A percentile compares a stretch with the other conserved stretches of the same genome.
Evolutionary conservation across 2,113 vertebrate species (phyloP).

Genomic region (Carollia perspicillata): DNA sequence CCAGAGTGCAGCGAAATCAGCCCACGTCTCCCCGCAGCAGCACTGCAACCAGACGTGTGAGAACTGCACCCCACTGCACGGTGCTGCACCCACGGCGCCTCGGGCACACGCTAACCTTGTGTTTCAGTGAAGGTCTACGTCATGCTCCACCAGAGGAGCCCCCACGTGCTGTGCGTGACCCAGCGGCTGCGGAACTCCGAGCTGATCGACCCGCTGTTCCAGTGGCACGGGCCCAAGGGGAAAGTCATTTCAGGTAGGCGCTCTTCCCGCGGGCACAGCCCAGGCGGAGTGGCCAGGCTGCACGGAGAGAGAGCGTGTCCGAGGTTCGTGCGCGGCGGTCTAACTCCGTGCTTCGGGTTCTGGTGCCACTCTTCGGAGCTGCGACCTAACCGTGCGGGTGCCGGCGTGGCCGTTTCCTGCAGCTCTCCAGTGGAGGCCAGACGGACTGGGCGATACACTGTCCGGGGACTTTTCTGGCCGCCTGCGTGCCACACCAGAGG

Average conservation of each 20-base stretch:
- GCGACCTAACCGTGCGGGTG: no score
- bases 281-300: not conserved
- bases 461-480: no score
- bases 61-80: no score
- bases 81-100: no score
- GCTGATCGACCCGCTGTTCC: constrained; percentile 78
- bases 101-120: constrained; percentile 16
- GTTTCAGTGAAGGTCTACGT: constrained; percentile 81
- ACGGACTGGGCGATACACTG: no score
- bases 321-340: rapidly evolving
- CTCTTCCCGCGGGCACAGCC: no score
- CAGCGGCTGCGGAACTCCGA: constrained; percentile 71
- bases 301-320: not conserved
- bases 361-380: rapidly evolving
- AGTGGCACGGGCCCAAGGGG: constrained; percentile 77
- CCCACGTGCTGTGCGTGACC: constrained; percentile 75
- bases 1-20: not conserved
- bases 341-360: rapidly evolving
- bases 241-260: constrained; percentile 69
- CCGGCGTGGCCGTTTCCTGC: no score
- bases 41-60: not conserved
- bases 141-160: constrained; percentile 75
- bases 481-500: not conserved
- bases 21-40: not conserved
- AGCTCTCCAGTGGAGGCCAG: no score